Percentiles rank a stretch among this genome's conserved stretches.
Evolutionary conservation across 1,140 invertebrate species (phyloP).

Genomic region (Spodoptera frugiperda): DNA sequence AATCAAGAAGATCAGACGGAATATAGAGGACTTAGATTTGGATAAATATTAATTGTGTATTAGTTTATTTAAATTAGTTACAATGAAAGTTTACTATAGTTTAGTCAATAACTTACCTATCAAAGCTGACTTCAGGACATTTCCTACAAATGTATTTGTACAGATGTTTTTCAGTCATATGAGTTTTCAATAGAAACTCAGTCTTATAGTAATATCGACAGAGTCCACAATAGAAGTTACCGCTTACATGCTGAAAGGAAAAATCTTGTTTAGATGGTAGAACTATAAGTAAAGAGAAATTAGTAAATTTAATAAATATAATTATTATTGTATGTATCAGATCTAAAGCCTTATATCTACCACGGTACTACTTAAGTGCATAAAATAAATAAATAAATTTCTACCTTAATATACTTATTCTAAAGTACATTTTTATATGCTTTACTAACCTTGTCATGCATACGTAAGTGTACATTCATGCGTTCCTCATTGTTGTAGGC

Average conservation of each 20-base stretch:
- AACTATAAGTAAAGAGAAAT: not conserved
- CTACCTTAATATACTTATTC: too few relatives aligned
- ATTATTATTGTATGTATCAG: too few relatives aligned
- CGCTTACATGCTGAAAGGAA: conserved; percentile 72
- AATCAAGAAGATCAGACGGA: too few relatives aligned
- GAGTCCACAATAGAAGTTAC: conserved; percentile 65
- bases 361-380: too few relatives aligned
- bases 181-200: conserved; percentile 72
- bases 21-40: too few relatives aligned
- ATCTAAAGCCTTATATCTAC: too few relatives aligned
- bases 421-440: not conserved
- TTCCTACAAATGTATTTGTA: conserved; percentile 81
- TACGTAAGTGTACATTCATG: conserved; percentile 68
- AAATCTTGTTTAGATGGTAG: not conserved
- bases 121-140: conserved; percentile 78
- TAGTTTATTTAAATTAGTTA: too few relatives aligned
- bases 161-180: conserved; percentile 79
- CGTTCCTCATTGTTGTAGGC: conserved; percentile 68
- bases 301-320: too few relatives aligned
- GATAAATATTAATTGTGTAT: too few relatives aligned
- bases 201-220: conserved; percentile 78
- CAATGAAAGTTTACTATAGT: too few relatives aligned
- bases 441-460: conserved; percentile 77
- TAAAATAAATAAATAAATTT: too few relatives aligned
- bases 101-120: conserved; percentile 63